Evolutionary conservation across 1,140 invertebrate genomes (phyloP).

Genomic region (Neuroterus valhalla): DNA sequence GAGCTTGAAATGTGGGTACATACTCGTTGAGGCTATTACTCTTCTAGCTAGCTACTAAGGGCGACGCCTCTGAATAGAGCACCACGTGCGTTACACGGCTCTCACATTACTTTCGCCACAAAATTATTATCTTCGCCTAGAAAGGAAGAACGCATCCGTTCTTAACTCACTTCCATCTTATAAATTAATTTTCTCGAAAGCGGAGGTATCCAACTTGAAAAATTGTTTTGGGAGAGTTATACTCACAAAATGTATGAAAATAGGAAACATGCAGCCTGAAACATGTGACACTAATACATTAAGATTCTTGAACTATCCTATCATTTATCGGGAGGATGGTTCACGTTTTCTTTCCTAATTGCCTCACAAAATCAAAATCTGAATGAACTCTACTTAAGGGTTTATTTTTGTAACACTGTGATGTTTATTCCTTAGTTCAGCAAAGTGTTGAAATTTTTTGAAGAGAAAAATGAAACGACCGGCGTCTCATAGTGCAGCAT

Average conservation of each 20-base stretch:
- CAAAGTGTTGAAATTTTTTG: conserved; percentile 52
- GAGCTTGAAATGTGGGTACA: conserved; percentile 62
- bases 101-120: conserved; percentile 61
- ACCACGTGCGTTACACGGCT: conserved; percentile 61
- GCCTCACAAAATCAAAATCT: too few species aligned
- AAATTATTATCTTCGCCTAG: conserved; percentile 61
- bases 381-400: too few species aligned
- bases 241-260: too few species aligned
- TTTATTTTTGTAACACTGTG: too few species aligned
- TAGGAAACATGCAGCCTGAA: too few species aligned
- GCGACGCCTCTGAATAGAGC: conserved; percentile 61
- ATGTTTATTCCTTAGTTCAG: background rate
- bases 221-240: background rate
- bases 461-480: conserved; percentile 48
- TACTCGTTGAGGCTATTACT: conserved; percentile 64
- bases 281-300: too few species aligned
- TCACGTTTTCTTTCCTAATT: too few species aligned
- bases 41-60: conserved; percentile 53
- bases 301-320: too few species aligned
- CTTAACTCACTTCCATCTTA: conserved; percentile 50
- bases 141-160: conserved; percentile 41
- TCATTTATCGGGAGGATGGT: too few species aligned
- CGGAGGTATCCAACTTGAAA: background rate
- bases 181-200: background rate
- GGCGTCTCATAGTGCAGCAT: conserved; percentile 38